Conservation (phyloP, 2,113 vertebrate genomes). For the Ascaphus truei region DNA sequence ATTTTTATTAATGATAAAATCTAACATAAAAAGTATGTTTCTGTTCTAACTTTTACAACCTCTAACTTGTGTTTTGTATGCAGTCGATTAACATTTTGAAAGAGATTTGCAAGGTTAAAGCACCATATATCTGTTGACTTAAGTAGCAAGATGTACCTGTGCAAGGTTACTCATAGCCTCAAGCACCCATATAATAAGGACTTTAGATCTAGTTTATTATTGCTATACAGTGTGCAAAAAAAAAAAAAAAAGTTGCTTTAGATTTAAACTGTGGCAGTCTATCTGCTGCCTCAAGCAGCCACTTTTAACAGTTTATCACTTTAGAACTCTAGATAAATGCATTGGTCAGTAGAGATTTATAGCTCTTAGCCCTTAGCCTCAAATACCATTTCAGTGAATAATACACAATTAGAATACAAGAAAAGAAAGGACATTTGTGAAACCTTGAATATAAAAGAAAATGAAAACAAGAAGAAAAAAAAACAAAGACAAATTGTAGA, state of each 20-base stretch:
- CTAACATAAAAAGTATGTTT: too few relatives aligned
- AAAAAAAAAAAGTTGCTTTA: slow-evolving; percentile 33
- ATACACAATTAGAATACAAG: slow-evolving; percentile 1
- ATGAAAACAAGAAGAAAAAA: not conserved
- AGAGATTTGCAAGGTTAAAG: not conserved
- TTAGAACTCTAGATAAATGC: slow-evolving; percentile 31
- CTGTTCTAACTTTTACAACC: too few relatives aligned
- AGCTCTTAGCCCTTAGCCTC: slow-evolving; percentile 14
- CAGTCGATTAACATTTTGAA: too few relatives aligned
- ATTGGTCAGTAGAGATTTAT: slow-evolving; percentile 31
- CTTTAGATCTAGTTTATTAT: slow-evolving; percentile 2
- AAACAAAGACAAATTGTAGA: not conserved
- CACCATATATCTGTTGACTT: not conserved
- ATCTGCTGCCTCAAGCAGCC: slow-evolving; percentile 16
- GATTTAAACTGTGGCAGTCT: slow-evolving; percentile 28
- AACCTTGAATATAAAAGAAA: not conserved
- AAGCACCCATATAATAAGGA: slow-evolving; percentile 2
- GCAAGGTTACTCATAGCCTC: slow-evolving; percentile 17
- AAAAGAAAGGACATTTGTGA: not conserved
- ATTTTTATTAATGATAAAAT: too few relatives aligned
- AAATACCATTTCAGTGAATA: slow-evolving; percentile 20
- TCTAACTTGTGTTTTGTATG: too few relatives aligned
- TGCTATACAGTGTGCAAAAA: slow-evolving; percentile 14
- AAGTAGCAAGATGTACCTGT: not conserved
- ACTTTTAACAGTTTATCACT: slow-evolving; percentile 28